Percentiles rank a stretch among this genome's conserved stretches.
phyloP scores from a whole-genome alignment of 1,140 invertebrate genomes.

The Stenopsyche tienmushanensis region DNA sequence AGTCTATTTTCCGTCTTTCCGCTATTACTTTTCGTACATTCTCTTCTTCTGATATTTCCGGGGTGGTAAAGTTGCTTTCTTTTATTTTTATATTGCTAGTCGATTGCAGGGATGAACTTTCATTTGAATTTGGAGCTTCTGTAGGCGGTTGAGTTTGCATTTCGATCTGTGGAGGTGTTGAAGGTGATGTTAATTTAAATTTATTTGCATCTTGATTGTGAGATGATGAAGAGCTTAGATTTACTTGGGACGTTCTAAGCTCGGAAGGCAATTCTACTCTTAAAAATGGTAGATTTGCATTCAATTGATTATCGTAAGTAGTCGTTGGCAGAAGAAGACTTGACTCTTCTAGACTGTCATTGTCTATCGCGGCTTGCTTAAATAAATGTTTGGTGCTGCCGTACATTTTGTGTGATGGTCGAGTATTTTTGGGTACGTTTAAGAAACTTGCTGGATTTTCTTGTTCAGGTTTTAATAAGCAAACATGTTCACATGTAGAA shows the following conservation, averaged over 20 bases:
- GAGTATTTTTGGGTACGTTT: slow-evolving; percentile 42
- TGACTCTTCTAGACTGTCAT: slow-evolving; percentile 39
- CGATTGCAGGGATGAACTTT: slow-evolving; percentile 20
- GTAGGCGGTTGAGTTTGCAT: slow-evolving; percentile 30
- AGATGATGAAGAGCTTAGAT: slow-evolving; percentile 3
- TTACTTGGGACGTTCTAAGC: slow-evolving; percentile 14
- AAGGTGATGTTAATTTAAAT: slow-evolving; percentile 18
- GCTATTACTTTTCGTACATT: slow-evolving; percentile 55
- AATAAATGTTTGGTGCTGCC: slow-evolving; percentile 51
- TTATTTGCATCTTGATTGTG: no score
- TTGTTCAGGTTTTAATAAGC: slow-evolving; percentile 29
- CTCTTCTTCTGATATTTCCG: slow-evolving; percentile 47
- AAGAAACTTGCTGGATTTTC: slow-evolving; percentile 36
- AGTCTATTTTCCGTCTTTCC: slow-evolving; percentile 53
- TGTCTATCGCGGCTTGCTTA: slow-evolving; percentile 45
- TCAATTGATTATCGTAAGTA: slow-evolving; percentile 22
- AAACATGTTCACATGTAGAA: slow-evolving; percentile 27
- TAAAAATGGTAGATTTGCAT: slow-evolving; percentile 25
- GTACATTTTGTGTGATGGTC: slow-evolving; percentile 46
- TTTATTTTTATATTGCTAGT: slow-evolving; percentile 21
- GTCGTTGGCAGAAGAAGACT: slow-evolving; percentile 33
- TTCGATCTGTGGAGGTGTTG: slow-evolving; percentile 17
- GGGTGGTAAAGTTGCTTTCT: slow-evolving; percentile 24
- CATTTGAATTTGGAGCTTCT: slow-evolving; percentile 26
- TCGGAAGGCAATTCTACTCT: slow-evolving; percentile 34